Evolutionary conservation across 1,140 invertebrate genomes (phyloP).

Genomic region (Panagrolaimus sp.): DNA sequence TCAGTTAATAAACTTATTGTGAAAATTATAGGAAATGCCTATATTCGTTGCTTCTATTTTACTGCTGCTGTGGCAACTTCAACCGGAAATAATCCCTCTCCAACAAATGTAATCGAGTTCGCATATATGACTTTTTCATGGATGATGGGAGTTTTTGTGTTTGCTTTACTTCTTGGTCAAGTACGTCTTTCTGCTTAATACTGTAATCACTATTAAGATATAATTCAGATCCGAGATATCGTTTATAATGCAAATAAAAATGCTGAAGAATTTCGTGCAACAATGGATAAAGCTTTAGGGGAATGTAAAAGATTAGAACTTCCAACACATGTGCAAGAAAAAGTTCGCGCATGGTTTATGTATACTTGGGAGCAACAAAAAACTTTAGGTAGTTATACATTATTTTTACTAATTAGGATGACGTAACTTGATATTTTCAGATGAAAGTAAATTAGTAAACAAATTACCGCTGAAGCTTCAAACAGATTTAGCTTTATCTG

Average conservation of each 20-base stretch:
- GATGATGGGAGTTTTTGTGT: slow-evolving; percentile 90
- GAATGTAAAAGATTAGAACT: slow-evolving; percentile 55
- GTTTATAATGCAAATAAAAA: slow-evolving; percentile 79
- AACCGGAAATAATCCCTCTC: slow-evolving; percentile 88
- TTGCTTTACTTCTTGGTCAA: slow-evolving; percentile 81
- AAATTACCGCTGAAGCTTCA: slow-evolving; percentile 79
- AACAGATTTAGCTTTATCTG: slow-evolving; percentile 82
- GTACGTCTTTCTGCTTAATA: no score
- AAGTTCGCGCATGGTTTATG: slow-evolving; percentile 78
- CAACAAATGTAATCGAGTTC: slow-evolving; percentile 76
- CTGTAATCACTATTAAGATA: no score
- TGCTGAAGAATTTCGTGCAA: slow-evolving; percentile 75
- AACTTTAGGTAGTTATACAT: slow-evolving; percentile 68
- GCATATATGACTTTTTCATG: slow-evolving; percentile 78
- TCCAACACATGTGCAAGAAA: slow-evolving; percentile 38
- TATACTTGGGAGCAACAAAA: slow-evolving; percentile 88
- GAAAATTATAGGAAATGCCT: slow-evolving; percentile 59
- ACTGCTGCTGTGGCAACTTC: slow-evolving; percentile 89
- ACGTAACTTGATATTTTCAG: slow-evolving; percentile 62
- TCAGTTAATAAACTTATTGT: no score
- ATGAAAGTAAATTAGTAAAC: slow-evolving; percentile 74
- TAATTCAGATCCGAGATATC: slow-evolving; percentile 72
- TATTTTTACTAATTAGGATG: background rate
- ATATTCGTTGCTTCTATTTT: slow-evolving; percentile 88
- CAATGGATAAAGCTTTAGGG: slow-evolving; percentile 62